phyloP scores from a whole-genome alignment of 2,888 invertebrate genomes.

The Drosophila monieri region DNA sequence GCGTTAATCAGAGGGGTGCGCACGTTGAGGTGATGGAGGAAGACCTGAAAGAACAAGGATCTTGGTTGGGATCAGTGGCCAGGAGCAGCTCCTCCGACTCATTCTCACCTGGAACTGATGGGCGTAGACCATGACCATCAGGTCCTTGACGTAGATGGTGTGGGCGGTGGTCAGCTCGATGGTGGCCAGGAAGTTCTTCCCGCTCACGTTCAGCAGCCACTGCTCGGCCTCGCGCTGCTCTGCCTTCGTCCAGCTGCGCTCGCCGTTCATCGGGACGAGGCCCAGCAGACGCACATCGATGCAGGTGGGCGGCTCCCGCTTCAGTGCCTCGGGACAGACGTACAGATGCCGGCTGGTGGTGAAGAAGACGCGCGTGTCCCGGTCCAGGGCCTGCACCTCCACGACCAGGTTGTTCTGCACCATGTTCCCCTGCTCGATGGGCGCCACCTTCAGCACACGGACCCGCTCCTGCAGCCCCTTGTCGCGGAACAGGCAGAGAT shows the following conservation, averaged over 20 bases:
- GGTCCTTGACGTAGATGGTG: conserved; percentile 48
- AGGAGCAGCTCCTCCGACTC: too few relatives aligned
- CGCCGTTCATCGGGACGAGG: conserved; percentile 53
- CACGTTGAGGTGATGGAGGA: neutral
- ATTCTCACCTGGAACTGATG: conserved; percentile 22
- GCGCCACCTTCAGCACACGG: conserved; percentile 47
- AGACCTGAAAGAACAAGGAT: neutral
- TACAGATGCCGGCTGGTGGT: conserved; percentile 43
- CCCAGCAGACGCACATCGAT: conserved; percentile 57
- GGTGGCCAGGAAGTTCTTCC: conserved; percentile 50
- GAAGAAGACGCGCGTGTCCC: conserved; percentile 53
- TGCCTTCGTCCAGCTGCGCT: conserved; percentile 45
- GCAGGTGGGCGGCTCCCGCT: conserved; percentile 25
- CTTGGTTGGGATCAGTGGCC: neutral
- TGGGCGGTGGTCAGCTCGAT: conserved; percentile 41
- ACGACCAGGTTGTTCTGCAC: conserved; percentile 39
- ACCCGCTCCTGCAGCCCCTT: conserved; percentile 48
- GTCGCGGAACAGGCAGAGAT: conserved; percentile 43
- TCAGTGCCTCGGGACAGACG: conserved; percentile 44
- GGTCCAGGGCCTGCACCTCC: conserved; percentile 55
- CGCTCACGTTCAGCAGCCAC: conserved; percentile 30
- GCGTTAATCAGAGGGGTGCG: neutral
- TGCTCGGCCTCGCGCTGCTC: conserved; percentile 19
- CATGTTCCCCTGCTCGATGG: conserved; percentile 43
- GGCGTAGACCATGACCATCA: conserved; percentile 44